Percentiles rank a stretch among this genome's conserved stretches.
Conservation (phyloP, 1,140 invertebrate genomes). For the Panagrolaimus sp. region DNA sequence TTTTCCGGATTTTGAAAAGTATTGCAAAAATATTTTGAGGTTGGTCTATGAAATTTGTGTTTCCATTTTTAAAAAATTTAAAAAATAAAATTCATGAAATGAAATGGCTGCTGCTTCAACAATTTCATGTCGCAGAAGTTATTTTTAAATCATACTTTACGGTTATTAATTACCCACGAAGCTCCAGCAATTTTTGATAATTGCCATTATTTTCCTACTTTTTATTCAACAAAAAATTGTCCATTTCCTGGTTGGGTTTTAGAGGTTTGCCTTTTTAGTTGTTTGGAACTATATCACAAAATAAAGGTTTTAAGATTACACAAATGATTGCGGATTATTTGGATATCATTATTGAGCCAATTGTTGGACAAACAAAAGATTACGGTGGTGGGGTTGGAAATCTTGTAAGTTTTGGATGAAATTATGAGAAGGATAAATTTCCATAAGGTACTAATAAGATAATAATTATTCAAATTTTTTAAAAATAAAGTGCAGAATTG, state of each 20-base stretch:
- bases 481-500: too few relatives aligned
- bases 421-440: too few relatives aligned
- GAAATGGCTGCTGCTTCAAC: too few relatives aligned
- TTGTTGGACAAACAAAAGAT: background rate
- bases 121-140: too few relatives aligned
- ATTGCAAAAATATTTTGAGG: too few relatives aligned
- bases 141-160: background rate
- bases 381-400: slow-evolving; percentile 11
- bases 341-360: background rate
- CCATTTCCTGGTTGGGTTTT: slow-evolving; percentile 7
- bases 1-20: too few relatives aligned
- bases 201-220: background rate
- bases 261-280: background rate
- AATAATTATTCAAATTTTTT: too few relatives aligned
- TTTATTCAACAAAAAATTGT: background rate
- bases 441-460: too few relatives aligned
- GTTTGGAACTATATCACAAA: background rate
- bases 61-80: too few relatives aligned
- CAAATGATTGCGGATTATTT: slow-evolving; percentile 1
- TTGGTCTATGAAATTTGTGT: too few relatives aligned
- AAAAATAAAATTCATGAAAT: too few relatives aligned
- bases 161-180: slow-evolving; percentile 5
- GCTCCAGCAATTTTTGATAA: background rate
- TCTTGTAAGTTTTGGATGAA: background rate
- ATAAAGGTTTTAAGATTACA: background rate